A percentile compares a stretch with the other conserved stretches of the same genome.
Evolutionary conservation across 1,140 invertebrate genomes (phyloP).

Genomic region (Cryptotermes secundus): DNA sequence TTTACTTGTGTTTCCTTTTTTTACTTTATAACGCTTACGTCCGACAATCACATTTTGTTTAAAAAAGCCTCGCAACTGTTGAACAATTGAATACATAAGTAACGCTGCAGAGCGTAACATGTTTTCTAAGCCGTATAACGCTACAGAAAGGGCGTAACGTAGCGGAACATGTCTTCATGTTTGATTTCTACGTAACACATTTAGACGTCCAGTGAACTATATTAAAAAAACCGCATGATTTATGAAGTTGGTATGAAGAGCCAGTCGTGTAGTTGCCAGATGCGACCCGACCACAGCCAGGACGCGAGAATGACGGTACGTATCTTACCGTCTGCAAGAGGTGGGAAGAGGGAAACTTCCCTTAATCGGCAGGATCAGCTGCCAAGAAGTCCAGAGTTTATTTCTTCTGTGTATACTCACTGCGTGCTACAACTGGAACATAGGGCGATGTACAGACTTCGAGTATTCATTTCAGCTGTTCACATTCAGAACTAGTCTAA

Average conservation of each 20-base stretch:
- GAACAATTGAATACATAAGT: no score
- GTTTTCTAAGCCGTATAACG: not conserved
- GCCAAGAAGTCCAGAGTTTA: not conserved
- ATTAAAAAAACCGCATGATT: slow-evolving; percentile 14
- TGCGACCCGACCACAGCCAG: not conserved
- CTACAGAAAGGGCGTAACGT: not conserved
- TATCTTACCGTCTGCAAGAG: not conserved
- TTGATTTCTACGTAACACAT: not conserved
- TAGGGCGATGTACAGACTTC: not conserved
- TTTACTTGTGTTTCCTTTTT: no score
- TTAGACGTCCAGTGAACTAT: not conserved
- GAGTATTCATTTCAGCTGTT: no score
- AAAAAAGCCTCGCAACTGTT: not conserved
- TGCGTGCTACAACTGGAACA: not conserved
- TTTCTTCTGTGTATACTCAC: not conserved
- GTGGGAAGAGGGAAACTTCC: not conserved
- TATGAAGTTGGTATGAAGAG: not conserved
- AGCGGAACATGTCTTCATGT: not conserved
- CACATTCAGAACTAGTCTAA: no score
- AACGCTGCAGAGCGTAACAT: not conserved
- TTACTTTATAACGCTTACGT: no score
- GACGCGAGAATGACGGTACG: not conserved
- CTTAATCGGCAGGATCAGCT: slow-evolving; percentile 14
- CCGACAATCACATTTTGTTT: no score
- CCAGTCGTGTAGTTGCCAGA: not conserved